Percentiles rank a stretch among this genome's conserved stretches.
These are phyloP conservation scores for Struthidea cinerea DNA, from an alignment of 2,113 vertebrate genomes.

Conservation along the genomic window DNA sequence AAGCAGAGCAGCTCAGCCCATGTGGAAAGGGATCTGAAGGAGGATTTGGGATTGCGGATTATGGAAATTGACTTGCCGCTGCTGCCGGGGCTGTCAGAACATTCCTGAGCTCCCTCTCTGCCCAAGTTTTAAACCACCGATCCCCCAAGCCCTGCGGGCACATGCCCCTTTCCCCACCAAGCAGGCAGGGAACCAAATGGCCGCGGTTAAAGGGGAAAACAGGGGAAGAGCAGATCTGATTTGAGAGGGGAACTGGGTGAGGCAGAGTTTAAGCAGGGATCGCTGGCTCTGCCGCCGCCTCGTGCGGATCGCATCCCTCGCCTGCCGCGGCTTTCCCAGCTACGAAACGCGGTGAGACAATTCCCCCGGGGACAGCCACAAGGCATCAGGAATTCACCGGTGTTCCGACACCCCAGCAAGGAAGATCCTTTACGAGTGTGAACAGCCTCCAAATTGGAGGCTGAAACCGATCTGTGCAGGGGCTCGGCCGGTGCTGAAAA, in stretches of 20 bases:
- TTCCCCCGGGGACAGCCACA: neutral
- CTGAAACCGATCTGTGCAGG: neutral
- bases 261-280: neutral
- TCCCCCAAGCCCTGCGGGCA: neutral
- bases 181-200: neutral
- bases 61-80: neutral
- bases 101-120: neutral
- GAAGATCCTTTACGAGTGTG: neutral
- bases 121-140: neutral
- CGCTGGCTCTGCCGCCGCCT: neutral
- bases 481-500: neutral
- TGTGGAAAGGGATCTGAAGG: neutral
- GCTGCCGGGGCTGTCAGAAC: neutral
- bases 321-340: neutral
- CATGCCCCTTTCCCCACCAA: neutral
- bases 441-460: neutral
- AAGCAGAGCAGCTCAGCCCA: neutral
- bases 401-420: neutral
- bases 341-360: neutral
- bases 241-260: neutral
- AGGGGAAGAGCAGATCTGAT: neutral
- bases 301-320: neutral
- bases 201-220: neutral
- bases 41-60: neutral
- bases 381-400: neutral